Evolutionary conservation across 2,888 invertebrate species (phyloP), one percentile per base, ranked within the genome.

Genomic region (Acanthosoma haemorrhoidale): DNA sequence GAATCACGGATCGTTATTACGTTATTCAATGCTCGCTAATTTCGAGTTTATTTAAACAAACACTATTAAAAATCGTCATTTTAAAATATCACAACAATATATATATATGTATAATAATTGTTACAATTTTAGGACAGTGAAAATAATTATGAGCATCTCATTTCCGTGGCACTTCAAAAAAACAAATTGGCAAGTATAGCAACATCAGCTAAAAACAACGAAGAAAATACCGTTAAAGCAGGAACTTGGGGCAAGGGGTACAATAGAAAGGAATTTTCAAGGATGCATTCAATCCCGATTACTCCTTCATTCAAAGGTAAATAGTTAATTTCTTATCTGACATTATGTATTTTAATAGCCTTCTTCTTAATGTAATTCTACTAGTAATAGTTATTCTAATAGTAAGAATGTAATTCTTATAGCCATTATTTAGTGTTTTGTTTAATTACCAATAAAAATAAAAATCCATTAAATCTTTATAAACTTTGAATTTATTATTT

Each of bases 181-280:
- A 59, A 59, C 25, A 68, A 68, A 25, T 21, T 68, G n/a, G 59
- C 11, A 18, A 64, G 57, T n/a, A 64, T 70, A 21, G 83, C 84
- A 9, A 80, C 84, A 70, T 83, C 82, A 70, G 82, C 82, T 72
- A 77, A 79, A n/a, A 77, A 82, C 25, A 83, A 83, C 73, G 86
- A 88, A 77, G 91, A 92, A 79, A 91, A 92, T 79, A 81, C 84
- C 2, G 82, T 86, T 73, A 87, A 88, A 77, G 84, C 91, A 1
- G 87, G 88, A 1, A 84, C 86, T 3, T 91, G 91, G 91, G 86
- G 68, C 34, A 74, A 74, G 32, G 71, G 70, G 15, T 70, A 73
- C 11, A 74, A 73, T 13, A 71, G 71, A 11, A 74, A 73, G 64
- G 73, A 74, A 61, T 68, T 66, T 39, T 68, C 71, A 36, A 60